Evolutionary conservation across 2,888 invertebrate species (phyloP).

Genomic region (Sphecodes monilicornis): DNA sequence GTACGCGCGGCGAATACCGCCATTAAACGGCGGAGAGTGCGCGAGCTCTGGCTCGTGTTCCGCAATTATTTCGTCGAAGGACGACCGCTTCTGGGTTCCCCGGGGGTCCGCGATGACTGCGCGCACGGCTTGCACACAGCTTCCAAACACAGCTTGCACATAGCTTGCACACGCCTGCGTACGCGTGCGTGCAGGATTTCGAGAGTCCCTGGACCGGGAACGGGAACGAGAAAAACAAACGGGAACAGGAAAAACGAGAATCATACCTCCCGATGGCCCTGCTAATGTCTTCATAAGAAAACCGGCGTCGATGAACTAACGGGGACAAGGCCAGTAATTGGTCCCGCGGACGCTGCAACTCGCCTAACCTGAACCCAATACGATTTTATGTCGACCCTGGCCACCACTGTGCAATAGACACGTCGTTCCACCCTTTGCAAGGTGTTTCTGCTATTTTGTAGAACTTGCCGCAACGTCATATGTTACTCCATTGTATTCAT

Average conservation of each 20-base stretch:
- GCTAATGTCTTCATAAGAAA: conserved; percentile 48
- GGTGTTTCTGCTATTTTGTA: too few relatives aligned
- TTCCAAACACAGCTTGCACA: too few relatives aligned
- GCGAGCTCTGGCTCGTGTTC: conserved; percentile 66
- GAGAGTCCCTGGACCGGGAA: conserved; percentile 40
- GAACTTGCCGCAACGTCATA: too few relatives aligned
- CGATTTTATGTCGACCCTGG: too few relatives aligned
- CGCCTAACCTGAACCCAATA: too few relatives aligned
- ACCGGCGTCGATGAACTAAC: background rate
- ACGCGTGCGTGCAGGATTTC: conserved; percentile 51
- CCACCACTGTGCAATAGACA: too few relatives aligned
- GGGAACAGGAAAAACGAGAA: background rate
- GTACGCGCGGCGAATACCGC: conserved; percentile 74
- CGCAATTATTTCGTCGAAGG: conserved; percentile 73
- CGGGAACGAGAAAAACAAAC: background rate
- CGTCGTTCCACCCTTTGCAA: too few relatives aligned
- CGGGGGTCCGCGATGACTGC: conserved; percentile 36
- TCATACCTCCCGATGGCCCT: background rate
- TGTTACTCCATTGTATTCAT: too few relatives aligned
- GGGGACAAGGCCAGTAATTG: background rate
- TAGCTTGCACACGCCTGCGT: background rate
- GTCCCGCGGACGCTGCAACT: too few relatives aligned
- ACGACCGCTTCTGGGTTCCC: conserved; percentile 68
- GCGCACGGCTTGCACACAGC: background rate
- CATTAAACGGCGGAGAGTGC: conserved; percentile 73